phyloP scores from a whole-genome alignment of 2,113 vertebrate genomes.

The Motacilla alba region DNA sequence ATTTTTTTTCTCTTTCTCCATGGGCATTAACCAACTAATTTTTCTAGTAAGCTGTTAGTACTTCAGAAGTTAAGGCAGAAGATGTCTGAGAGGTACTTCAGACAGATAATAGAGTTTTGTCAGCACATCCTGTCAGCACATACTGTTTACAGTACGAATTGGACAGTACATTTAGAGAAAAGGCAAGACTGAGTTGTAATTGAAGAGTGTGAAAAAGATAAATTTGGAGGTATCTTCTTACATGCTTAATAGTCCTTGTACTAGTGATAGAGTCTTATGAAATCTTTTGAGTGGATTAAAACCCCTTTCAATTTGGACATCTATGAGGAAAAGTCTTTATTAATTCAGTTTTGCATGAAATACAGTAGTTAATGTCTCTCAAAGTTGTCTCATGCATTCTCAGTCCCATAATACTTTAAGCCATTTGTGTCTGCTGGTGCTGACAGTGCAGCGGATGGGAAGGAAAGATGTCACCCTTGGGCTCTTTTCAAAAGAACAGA shows the following conservation, averaged over 20 bases:
- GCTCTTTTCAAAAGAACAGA: neutral
- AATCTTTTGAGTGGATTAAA: constrained; percentile 15
- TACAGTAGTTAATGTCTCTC: neutral
- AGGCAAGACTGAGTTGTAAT: neutral
- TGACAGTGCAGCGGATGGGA: neutral
- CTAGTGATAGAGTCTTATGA: neutral
- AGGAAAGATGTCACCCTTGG: neutral
- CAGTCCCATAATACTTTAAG: neutral
- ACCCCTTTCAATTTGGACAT: neutral
- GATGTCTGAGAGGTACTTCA: neutral
- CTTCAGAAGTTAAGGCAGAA: neutral
- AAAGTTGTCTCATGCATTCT: neutral
- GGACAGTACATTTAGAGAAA: neutral
- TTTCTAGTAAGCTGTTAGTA: neutral
- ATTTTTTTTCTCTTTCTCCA: neutral
- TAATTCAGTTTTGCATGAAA: constrained; percentile 13
- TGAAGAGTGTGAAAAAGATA: neutral
- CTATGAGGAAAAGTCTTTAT: neutral
- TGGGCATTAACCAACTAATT: neutral
- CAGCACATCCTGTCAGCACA: neutral
- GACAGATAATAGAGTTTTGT: neutral
- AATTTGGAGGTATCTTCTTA: neutral
- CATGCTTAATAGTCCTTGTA: neutral
- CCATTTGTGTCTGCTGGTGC: neutral
- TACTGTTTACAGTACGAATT: neutral